These are phyloP conservation scores for Herpailurus yagouaroundi DNA, from an alignment of 2,113 vertebrate genomes.

Conservation along the genomic window DNA sequence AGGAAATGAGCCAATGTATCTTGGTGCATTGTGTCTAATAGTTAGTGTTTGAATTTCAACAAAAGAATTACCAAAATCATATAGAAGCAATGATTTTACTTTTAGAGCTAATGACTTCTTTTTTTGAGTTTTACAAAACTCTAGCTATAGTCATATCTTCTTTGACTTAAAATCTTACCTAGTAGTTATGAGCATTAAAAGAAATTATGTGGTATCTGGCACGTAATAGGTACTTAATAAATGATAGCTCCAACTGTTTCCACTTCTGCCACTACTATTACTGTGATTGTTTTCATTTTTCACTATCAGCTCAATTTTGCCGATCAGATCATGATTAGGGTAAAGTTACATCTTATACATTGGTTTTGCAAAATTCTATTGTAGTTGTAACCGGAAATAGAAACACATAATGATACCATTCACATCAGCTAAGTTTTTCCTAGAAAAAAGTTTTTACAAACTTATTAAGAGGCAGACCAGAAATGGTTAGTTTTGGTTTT, in stretches of 20 bases:
- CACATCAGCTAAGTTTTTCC: neutral
- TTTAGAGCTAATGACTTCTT: neutral
- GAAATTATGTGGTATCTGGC: neutral
- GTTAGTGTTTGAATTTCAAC: neutral
- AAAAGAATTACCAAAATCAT: neutral
- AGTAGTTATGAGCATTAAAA: accelerated
- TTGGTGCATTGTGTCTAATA: neutral
- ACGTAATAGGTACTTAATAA: neutral
- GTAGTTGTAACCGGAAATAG: neutral
- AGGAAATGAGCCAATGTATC: slow-evolving; percentile 51
- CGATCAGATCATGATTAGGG: neutral
- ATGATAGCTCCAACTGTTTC: neutral
- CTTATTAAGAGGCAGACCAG: neutral
- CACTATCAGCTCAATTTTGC: neutral
- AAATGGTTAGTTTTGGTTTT: neutral
- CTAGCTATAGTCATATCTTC: neutral
- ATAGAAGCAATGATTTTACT: neutral
- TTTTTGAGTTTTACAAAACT: neutral
- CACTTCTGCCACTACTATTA: neutral
- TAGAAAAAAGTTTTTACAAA: neutral
- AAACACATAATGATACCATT: neutral
- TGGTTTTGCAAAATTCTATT: slow-evolving; percentile 24
- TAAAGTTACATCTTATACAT: neutral
- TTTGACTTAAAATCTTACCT: neutral
- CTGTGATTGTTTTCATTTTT: neutral